Conservation (phyloP, 2,113 vertebrate genomes). For the Laticauda colubrina region DNA sequence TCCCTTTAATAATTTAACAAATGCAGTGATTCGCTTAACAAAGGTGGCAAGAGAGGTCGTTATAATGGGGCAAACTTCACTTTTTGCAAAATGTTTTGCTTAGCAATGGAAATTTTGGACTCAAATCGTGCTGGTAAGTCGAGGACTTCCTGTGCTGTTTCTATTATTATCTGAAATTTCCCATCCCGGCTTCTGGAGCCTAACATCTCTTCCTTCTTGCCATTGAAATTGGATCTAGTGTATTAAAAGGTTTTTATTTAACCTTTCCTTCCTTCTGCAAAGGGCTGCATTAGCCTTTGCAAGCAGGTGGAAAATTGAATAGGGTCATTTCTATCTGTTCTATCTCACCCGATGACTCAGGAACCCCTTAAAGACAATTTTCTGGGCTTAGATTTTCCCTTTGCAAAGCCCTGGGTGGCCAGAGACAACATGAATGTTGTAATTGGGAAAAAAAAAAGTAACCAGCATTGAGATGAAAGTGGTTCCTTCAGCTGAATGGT, state of each 20-base stretch:
- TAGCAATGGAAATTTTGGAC: too few species aligned
- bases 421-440: conserved; percentile 17
- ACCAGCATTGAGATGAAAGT: conserved; percentile 60
- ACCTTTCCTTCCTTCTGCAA: conserved; percentile 58
- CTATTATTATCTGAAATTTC: not conserved
- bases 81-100: too few species aligned
- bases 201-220: conserved; percentile 2
- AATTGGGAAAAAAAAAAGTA: conserved; percentile 45
- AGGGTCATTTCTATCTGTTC: conserved; percentile 53
- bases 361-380: conserved; percentile 37
- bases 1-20: too few species aligned
- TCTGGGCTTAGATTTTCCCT: conserved; percentile 55
- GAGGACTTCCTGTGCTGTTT: not conserved
- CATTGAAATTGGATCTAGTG: conserved; percentile 30
- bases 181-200: not conserved
- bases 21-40: too few species aligned
- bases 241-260: conserved; percentile 23
- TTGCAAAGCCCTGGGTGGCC: conserved; percentile 39
- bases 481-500: conserved; percentile 54
- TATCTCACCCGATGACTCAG: conserved; percentile 20
- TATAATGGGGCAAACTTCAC: too few species aligned
- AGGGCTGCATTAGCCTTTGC: conserved; percentile 46
- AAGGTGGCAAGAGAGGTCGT: too few species aligned
- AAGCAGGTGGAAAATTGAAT: conserved; percentile 38
- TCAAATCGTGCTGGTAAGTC: too few species aligned